A percentile compares a stretch with the other conserved stretches of the same genome.
These are phyloP conservation scores for Hetaerina titia DNA, from an alignment of 2,888 invertebrate species.

Conservation along the genomic window DNA sequence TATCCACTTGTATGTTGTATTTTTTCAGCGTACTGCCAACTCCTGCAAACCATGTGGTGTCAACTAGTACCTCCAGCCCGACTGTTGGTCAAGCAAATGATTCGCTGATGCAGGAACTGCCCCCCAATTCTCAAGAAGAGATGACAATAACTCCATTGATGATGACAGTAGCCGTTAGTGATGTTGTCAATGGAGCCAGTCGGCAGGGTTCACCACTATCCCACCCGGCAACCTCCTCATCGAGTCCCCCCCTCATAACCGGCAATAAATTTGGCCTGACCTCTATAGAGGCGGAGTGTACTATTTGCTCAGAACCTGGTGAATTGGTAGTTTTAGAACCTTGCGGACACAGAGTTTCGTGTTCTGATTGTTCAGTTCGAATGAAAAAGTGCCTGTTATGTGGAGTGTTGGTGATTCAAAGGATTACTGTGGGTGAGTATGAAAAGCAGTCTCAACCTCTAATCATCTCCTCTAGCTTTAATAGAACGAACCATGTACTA, in stretches of 20 bases:
- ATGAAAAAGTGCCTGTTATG: conserved; percentile 89
- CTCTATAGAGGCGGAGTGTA: conserved; percentile 79
- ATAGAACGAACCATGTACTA: no score
- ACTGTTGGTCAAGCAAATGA: background rate
- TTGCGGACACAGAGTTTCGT: conserved; percentile 86
- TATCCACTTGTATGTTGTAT: background rate
- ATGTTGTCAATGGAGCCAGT: background rate
- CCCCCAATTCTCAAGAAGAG: background rate
- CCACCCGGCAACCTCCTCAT: background rate
- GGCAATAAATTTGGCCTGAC: background rate
- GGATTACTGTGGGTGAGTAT: conserved; percentile 78
- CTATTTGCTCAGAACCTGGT: conserved; percentile 84
- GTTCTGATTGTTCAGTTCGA: conserved; percentile 86
- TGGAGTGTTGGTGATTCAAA: conserved; percentile 81
- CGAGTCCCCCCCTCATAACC: conserved; percentile 31
- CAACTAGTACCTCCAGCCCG: background rate
- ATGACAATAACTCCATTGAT: background rate
- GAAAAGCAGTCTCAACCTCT: background rate
- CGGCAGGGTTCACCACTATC: background rate
- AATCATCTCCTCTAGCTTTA: no score
- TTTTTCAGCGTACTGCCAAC: background rate
- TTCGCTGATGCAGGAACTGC: background rate
- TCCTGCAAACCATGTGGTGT: background rate
- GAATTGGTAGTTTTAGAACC: conserved; percentile 85
- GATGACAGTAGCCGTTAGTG: background rate